Base-by-base conservation (phyloP, 2,113 vertebrate genomes). In the Phodopus roborovskii region DNA sequence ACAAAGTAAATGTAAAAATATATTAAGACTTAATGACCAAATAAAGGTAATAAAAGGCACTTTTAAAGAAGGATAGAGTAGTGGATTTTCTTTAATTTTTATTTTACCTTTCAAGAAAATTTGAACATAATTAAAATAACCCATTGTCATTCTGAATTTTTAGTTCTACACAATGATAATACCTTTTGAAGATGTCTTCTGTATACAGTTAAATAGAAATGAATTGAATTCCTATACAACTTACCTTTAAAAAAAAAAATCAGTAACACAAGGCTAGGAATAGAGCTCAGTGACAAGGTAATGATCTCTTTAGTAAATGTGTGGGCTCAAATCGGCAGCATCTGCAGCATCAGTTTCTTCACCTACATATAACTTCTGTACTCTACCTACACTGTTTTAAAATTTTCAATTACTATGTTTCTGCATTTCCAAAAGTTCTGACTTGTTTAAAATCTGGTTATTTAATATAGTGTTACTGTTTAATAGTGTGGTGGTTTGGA, bases 81-180 rank as follows among this genome's bases (percentile, higher is more conserved):
- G 45, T 48, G 11, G 90, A 36, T 77, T 75, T 84, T n/a, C 6
- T 77, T 48, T 78, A 36, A 36, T 81, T 79, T 53, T 56, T 56
- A 74, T 95, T 42, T 50, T 36, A 90, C 24, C 56, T 95, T 94
- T 91, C 4, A 92, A 88, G 81, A 71, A 81, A 91, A 92, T 50
- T 42, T 48, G 84, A 28, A 90, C 3, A 53, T 81, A 62, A 33
- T 82, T 50, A 62, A 75, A 94, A 87, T 79, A 28, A 77, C 39
- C 73, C 50, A 36, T 89, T 64, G 5, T 83, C 15, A 88, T 39
- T 10, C 5, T 94, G 77, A 20, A 93, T 70, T 28, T 33, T 30
- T 78, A 73, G 68, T 36, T 81, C 48, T 78, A 84, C 64, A n/a
- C 8, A 84, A 45, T 58, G 42, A 74, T 30, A 36, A 33, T 16